phyloP scores from a whole-genome alignment of 2,113 vertebrate species.

The Elanoides forficatus region DNA sequence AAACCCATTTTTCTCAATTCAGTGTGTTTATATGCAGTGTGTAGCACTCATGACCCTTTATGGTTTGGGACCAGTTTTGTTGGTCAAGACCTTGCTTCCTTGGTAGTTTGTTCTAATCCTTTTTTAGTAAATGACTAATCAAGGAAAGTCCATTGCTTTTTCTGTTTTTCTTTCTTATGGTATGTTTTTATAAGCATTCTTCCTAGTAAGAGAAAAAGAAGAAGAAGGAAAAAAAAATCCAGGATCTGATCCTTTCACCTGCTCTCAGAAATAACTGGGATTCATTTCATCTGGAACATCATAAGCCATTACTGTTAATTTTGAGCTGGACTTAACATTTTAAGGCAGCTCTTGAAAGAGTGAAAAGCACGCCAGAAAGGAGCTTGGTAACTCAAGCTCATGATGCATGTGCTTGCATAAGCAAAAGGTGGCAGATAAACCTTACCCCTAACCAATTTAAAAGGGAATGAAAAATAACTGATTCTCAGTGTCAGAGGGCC shows the following conservation, averaged over 20 bases:
- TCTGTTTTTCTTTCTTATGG: not conserved
- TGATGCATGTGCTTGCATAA: not conserved
- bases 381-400: not conserved
- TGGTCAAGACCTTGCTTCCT: not conserved
- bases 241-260: not conserved
- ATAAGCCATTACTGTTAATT: not conserved
- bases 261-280: not conserved
- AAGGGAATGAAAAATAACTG: not conserved
- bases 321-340: not conserved
- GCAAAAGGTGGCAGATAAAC: not conserved
- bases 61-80: not conserved
- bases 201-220: not conserved
- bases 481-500: not conserved
- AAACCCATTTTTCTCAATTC: not conserved
- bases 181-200: not conserved
- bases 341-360: not conserved
- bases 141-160: not conserved
- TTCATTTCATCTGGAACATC: not conserved
- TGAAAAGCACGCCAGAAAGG: not conserved
- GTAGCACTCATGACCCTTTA: not conserved
- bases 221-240: not conserved
- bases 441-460: not conserved
- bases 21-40: not conserved
- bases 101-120: not conserved
- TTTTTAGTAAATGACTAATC: not conserved